Evolutionary conservation across 2,888 invertebrate species (phyloP), one percentile per base, ranked within the genome.

Genomic region (Hylaea fasciaria): DNA sequence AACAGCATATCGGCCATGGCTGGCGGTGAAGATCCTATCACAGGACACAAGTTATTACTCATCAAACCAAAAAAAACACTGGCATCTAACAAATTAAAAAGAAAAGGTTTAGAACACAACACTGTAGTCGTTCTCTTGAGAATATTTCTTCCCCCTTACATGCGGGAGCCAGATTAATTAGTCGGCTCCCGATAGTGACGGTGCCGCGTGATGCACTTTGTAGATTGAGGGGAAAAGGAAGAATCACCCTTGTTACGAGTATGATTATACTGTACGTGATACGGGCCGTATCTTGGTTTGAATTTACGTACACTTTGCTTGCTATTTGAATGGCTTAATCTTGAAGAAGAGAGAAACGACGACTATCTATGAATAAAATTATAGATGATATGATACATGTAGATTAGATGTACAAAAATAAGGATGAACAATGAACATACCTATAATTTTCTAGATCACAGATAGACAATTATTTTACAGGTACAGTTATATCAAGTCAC

Each of bases 131-230:
- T 63, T 65, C 58, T 56, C 61, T 55, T 40, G 52, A 62, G 64
- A 62, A 64, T 47, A 41, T 35, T 22, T 37, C 44, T 35, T 57
- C 63, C 61, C 17, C 37, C 49, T 37, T 48, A 45, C 54, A 55
- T 60, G 62, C 57, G 47, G 54, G 60, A 80, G 72, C 70, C 75
- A 78, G 81, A 85, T 87, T 87, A 87, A 89, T 88, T 87, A 83
- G 80, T 78, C 77, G 75, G 76, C 81, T 83, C 75, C 69, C 69
- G 83, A 85, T 83, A 79, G 83, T 80, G 76, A 81, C 77, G 80
- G 73, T 63, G 58, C 64, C 46, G 43, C 50, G 43, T 62, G 64
- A 65, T 69, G 71, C 73, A 77, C 76, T 76, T 72, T 67, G 62
- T 63, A 65, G 57, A 70, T 68, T 66, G 55, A 68, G 73, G 72